Conservation (phyloP, 2,888 invertebrate genomes). For the Dorcus parallelipipedus region DNA sequence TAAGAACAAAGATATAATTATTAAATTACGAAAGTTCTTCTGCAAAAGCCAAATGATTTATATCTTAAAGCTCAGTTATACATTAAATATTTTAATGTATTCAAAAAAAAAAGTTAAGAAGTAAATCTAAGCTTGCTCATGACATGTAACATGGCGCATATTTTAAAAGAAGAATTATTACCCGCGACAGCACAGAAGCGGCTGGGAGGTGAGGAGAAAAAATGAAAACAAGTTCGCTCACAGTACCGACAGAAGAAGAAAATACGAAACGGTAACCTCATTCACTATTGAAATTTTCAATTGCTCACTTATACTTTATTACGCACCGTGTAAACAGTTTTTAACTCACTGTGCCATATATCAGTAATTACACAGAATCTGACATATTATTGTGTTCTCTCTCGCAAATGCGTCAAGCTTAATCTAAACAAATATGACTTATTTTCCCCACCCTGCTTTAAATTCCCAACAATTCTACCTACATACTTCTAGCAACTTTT, state of each 20-base stretch:
- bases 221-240: neutral
- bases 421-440: constrained; percentile 43
- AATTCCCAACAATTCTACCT: constrained; percentile 39
- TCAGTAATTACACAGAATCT: constrained; percentile 32
- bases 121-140: constrained; percentile 36
- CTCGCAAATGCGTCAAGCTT: constrained; percentile 39
- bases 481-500: constrained; percentile 35
- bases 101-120: constrained; percentile 28
- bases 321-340: no score
- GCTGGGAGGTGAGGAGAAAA: constrained; percentile 17
- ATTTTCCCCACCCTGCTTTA: constrained; percentile 37
- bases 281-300: no score
- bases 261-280: no score
- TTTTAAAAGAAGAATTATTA: constrained; percentile 44
- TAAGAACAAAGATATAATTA: neutral
- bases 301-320: no score
- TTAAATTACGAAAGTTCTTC: neutral
- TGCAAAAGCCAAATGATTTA: constrained; percentile 21
- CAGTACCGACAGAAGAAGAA: no score
- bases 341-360: constrained; percentile 20
- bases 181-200: constrained; percentile 20
- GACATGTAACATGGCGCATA: constrained; percentile 40
- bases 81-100: constrained; percentile 33
- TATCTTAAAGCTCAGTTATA: constrained; percentile 14
- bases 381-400: constrained; percentile 12